Evolutionary conservation across 1,140 invertebrate species (phyloP), one percentile per base, ranked within the genome.

Genomic region (Epicauta chinensis): DNA sequence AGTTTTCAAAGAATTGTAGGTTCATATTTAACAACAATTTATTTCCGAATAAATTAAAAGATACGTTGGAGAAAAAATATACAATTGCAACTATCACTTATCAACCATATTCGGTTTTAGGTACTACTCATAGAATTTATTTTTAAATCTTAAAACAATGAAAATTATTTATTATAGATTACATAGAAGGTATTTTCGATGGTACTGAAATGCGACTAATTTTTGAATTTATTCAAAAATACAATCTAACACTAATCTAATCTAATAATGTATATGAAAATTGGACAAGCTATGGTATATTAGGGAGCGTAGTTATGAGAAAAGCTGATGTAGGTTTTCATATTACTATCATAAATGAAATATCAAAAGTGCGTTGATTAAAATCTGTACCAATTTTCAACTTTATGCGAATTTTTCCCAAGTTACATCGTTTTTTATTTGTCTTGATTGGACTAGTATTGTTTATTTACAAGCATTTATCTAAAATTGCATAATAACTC

Each of bases 41-140:
- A 23, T 58, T 50, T 17, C 56, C 56, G 0, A 38, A 58, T 30
- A 58, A 58, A 48, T 41, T 58, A 31, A 10, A 6, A 6, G 51
- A 58, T 38, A 48, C 51, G 34, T 30, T 37, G 14, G 52, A 47
- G 9, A 23, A 52, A 50, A 14, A 10, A 31, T 39, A 54, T 4
- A 41, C 14, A 51, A 31, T 48, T 23, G 56, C 42, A 11, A 58
- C 51, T 5, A 47, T 58, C 23, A 46, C 32, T 30, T 58, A 58
- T 16, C 38, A 46, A n/a, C 56, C 56, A 11, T 58, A 54, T 14
- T 45, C 35, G 7, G 47, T 58, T 31, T 17, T 43, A 23, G 55
- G 55, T 57, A 52, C 4, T n/a, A n/a, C n/a, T n/a, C 23, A 48
- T n/a, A 34, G 13, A 40, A 31, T 16, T 9, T 3, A 44, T 32